Evolutionary conservation across 2,113 vertebrate species (phyloP), one percentile per base, ranked within the genome.

Genomic region (Myotis yumanensis): DNA sequence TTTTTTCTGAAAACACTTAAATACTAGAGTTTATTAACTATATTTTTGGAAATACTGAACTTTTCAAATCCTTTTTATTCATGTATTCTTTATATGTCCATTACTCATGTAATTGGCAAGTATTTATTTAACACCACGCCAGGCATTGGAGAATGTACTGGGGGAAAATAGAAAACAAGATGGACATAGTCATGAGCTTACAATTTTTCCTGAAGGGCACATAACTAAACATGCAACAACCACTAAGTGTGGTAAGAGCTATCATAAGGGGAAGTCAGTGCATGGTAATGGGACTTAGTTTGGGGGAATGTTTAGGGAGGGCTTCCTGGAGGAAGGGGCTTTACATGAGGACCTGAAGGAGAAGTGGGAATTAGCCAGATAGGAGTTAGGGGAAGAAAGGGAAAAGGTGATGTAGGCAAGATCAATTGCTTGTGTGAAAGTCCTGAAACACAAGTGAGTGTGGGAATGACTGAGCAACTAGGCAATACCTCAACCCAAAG

Each of bases 321-420:
- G 30, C 35, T 90, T 97, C 54, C 30, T 68, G 48, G n/a, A 89
- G 51, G 28, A 77, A 86, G n/a, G n/a, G 89, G 48, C 12, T 89
- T 90, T 57, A 48, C 37, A 83, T 3, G 30, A 20, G 46, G 43
- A 37, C 12, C 11, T 17, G 28, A 68, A 54, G 32, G 18, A 82
- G 51, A 80, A 81, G 46, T 72, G n/a, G 35, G 25, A 76, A 4
- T 64, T 40, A 64, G 30, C 7, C 22, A 86, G 59, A 72, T 12
- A 30, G 52, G 71, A 89, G 30, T 35, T 4, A 30, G 43, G 66
- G 7, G 23, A 17, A 59, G 66, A 69, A 83, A 85, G 6, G 35
- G 40, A 48, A 46, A 79, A 15, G 48, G 11, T 52, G 51, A 16
- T 3, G 30, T 4, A 15, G 25, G 11, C 52, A 30, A 11, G 22